These are phyloP conservation scores for Archaeoteleia sp. DNA, from an alignment of 2,888 invertebrate genomes.

Conservation along the genomic window DNA sequence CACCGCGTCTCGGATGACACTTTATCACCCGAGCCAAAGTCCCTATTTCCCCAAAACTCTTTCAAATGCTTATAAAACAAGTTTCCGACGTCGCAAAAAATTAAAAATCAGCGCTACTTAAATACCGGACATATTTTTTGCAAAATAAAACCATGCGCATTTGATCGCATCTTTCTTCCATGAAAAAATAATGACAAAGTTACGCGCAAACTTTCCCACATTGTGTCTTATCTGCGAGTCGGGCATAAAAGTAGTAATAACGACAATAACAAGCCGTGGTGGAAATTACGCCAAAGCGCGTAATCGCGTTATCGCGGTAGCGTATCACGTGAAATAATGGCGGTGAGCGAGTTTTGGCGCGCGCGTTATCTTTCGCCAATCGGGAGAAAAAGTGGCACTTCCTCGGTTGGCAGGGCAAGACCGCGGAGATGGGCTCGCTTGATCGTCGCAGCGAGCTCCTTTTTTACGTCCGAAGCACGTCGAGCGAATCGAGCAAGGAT, in stretches of 20 bases:
- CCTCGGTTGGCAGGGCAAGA: slow-evolving; percentile 10
- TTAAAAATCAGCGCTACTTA: too few species aligned
- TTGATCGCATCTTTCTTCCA: too few species aligned
- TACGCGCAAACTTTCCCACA: too few species aligned
- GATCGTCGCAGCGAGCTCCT: too few species aligned
- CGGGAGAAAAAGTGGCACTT: slow-evolving; percentile 28
- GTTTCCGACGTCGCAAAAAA: too few species aligned
- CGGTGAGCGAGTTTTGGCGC: slow-evolving; percentile 1
- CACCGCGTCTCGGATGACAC: too few species aligned
- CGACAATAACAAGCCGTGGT: slow-evolving; percentile 32
- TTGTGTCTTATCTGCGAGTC: slow-evolving; percentile 45
- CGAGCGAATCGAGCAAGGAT: slow-evolving; percentile 43
- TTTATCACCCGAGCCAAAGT: too few species aligned
- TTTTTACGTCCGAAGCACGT: slow-evolving; percentile 27
- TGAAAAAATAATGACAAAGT: too few species aligned
- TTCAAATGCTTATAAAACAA: too few species aligned
- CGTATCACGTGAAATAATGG: slow-evolving; percentile 30
- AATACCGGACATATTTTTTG: too few species aligned
- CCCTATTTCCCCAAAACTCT: too few species aligned
- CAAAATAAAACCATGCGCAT: too few species aligned
- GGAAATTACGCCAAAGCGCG: slow-evolving; percentile 40
- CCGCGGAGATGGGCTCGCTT: slow-evolving; percentile 4
- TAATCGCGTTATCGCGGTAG: slow-evolving; percentile 34
- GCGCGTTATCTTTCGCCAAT: slow-evolving; percentile 33
- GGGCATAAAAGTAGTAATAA: slow-evolving; percentile 52